These are phyloP conservation scores for Tetramorium bicarinatum DNA, from an alignment of 2,888 invertebrate genomes.

Conservation along the genomic window DNA sequence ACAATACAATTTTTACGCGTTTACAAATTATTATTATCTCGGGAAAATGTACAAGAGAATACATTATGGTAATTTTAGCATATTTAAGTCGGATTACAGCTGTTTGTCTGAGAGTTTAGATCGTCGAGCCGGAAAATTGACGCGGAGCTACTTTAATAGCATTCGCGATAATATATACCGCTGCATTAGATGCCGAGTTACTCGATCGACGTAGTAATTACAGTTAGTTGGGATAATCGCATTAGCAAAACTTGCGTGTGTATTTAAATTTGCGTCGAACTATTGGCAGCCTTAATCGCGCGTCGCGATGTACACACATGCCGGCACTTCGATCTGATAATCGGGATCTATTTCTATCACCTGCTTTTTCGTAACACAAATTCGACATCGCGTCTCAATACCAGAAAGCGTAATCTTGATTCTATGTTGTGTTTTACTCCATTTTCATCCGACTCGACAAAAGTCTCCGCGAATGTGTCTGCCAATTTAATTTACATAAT, in stretches of 20 bases:
- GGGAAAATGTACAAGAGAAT: background rate
- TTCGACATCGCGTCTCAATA: background rate
- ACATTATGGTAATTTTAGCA: background rate
- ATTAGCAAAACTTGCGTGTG: slow-evolving; percentile 4
- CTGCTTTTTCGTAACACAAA: background rate
- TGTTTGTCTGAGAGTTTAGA: slow-evolving; percentile 1
- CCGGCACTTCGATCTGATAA: slow-evolving; percentile 6
- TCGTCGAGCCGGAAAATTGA: slow-evolving; percentile 14
- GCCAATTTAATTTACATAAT: slow-evolving; percentile 9
- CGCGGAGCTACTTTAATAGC: slow-evolving; percentile 1
- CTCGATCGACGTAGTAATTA: background rate
- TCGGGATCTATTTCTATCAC: background rate
- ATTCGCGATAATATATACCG: background rate
- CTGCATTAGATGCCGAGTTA: background rate
- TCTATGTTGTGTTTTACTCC: background rate
- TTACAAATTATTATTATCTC: background rate
- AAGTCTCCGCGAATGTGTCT: background rate
- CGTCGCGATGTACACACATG: background rate
- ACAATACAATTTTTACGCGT: background rate
- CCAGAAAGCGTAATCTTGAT: background rate
- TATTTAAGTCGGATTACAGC: slow-evolving; percentile 7
- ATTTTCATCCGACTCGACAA: background rate
- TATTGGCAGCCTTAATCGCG: background rate
- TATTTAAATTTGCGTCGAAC: background rate
- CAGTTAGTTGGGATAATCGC: slow-evolving; percentile 10